These are phyloP conservation scores for Villa cingulata DNA, from an alignment of 2,888 invertebrate species.

Conservation along the genomic window DNA sequence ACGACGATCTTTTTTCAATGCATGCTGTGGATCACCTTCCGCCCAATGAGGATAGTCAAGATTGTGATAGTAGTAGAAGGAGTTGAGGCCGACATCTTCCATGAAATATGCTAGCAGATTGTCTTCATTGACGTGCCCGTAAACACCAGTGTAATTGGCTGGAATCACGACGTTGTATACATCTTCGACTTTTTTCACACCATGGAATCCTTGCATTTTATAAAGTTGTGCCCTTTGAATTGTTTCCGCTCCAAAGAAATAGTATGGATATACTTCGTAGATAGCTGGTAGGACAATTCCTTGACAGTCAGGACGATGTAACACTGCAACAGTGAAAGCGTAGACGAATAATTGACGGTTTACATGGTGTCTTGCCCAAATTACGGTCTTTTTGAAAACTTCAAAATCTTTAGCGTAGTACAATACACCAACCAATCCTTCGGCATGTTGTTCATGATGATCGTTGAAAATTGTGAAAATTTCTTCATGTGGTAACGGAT, in stretches of 20 bases:
- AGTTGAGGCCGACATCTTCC: constrained; percentile 63
- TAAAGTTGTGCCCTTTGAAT: constrained; percentile 37
- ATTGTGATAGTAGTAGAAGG: constrained; percentile 54
- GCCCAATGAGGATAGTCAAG: constrained; percentile 59
- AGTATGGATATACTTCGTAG: constrained; percentile 53
- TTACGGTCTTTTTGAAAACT: constrained; percentile 57
- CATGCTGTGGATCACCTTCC: constrained; percentile 36
- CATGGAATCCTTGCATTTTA: constrained; percentile 46
- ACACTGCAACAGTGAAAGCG: constrained; percentile 43
- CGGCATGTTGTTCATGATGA: constrained; percentile 39
- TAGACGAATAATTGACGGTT: constrained; percentile 52
- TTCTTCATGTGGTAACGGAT: constrained; percentile 29
- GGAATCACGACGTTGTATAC: constrained; percentile 47
- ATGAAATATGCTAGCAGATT: constrained; percentile 55
- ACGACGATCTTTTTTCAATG: constrained; percentile 28
- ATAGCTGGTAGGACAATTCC: constrained; percentile 48
- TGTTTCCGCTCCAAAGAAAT: constrained; percentile 46
- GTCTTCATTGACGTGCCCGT: constrained; percentile 44
- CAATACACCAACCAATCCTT: constrained; percentile 49
- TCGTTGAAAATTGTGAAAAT: constrained; percentile 25
- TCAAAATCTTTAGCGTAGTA: constrained; percentile 58
- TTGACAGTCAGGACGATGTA: constrained; percentile 44
- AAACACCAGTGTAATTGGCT: constrained; percentile 52
- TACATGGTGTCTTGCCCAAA: constrained; percentile 49
- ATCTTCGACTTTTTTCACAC: constrained; percentile 34